phyloP scores from a whole-genome alignment of 2,113 vertebrate species.

The Passer domesticus region DNA sequence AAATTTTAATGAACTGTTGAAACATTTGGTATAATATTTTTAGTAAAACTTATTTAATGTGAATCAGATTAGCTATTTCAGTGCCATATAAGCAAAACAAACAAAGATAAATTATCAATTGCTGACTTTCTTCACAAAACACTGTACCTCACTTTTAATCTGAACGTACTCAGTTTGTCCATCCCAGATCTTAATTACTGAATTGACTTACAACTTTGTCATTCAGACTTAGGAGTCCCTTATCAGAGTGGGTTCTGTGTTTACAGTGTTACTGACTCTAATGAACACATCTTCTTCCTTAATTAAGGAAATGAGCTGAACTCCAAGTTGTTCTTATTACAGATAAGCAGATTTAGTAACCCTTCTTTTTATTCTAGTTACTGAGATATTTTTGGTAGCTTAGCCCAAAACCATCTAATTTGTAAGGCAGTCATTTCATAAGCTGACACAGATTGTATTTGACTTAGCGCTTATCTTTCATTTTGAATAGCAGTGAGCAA shows the following conservation, averaged over 20 bases:
- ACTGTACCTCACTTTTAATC: neutral
- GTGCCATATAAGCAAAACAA: neutral
- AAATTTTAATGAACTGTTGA: neutral
- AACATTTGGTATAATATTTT: neutral
- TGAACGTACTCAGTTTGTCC: neutral
- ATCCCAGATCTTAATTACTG: neutral
- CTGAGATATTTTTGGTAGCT: neutral
- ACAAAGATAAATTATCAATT: neutral
- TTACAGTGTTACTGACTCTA: neutral
- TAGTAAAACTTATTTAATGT: neutral
- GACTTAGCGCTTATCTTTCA: neutral
- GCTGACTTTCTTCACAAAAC: neutral
- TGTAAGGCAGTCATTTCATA: neutral
- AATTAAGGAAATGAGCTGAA: neutral
- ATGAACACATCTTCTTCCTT: neutral
- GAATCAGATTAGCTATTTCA: neutral
- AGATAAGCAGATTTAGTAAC: neutral
- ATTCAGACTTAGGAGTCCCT: neutral
- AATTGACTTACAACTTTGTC: neutral
- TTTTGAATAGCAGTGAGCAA: neutral
- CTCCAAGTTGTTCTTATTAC: neutral
- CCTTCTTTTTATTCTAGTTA: neutral
- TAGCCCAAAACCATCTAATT: neutral
- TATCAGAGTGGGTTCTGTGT: neutral
- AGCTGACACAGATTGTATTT: neutral